Evolutionary conservation across 2,888 invertebrate genomes (phyloP), one percentile per base, ranked within the genome.

Genomic region (Synergus itoensis): DNA sequence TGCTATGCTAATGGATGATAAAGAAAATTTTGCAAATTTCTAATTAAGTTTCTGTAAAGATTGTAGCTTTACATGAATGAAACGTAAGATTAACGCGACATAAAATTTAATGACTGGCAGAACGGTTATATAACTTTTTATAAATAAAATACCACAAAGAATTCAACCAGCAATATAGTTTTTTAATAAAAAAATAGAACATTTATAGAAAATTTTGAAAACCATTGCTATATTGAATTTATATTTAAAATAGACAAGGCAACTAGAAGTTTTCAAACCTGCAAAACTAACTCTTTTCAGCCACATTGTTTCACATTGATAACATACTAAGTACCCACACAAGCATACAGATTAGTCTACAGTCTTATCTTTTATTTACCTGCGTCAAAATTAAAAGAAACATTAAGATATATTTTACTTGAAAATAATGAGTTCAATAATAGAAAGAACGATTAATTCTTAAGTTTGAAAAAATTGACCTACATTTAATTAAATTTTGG

Each of bases 271-370:
- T 36, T 28, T n/a, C 73, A 28, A 73, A 73, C 73, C 73, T 53
- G 73, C 36, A 73, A 73, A 73, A 48, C 28, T 53, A 45, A 73
- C 73, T 53, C 53, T 53, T 73, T 73, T 73, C 48, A 53, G 16
- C 73, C 73, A 73, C 73, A 73, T 73, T 73, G 14, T 16, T 45
- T 53, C 36, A 73, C 53, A 53, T 53, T 73, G 73, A 73, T 73
- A 73, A 73, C 48, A 53, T 53, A 73, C 48, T 73, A 36, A 73
- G 16, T 45, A 67, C 21, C 21, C 43, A 48, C 60, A 12, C 60
- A 53, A 45, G 53, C 48, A 36, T 48, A 53, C 36, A 53, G 53
- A 53, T 53, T 73, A 73, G n/a, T 41, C 40, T 73, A 36, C 28
- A 53, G 21, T 16, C 16, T 48, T 73, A 73, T 73, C 73, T 73